phyloP scores from a whole-genome alignment of 2,113 vertebrate species.

The Oncorhynchus tshawytscha region DNA sequence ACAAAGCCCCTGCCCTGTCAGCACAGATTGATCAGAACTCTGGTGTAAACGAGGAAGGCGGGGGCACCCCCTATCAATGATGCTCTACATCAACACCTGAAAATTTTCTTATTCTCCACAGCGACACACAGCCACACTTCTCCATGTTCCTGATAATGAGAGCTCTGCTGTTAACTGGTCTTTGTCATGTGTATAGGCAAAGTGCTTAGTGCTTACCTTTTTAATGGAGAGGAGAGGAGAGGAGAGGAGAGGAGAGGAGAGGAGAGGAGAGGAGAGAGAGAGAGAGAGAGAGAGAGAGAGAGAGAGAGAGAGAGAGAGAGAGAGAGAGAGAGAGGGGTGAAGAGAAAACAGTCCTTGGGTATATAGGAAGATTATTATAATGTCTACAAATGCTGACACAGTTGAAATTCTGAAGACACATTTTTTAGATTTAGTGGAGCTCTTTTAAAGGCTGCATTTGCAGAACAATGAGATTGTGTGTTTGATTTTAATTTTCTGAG shows the following conservation, averaged over 20 bases:
- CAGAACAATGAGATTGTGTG: conserved; percentile 72
- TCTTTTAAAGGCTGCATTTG: conserved; percentile 60
- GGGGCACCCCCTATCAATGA: conserved; percentile 83
- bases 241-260: too few species aligned
- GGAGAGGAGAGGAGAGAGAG: too few species aligned
- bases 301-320: conserved; percentile 18
- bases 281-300: too few species aligned
- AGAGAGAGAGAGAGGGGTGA: conserved; percentile 28
- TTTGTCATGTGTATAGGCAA: conserved; percentile 73
- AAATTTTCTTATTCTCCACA: conserved; percentile 77
- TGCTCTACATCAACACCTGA: conserved; percentile 74
- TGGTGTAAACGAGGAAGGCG: conserved; percentile 80
- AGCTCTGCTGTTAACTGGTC: conserved; percentile 65
- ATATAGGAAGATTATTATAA: conserved; percentile 70
- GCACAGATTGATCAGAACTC: conserved; percentile 92
- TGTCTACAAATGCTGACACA: conserved; percentile 78
- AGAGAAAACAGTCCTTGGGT: conserved; percentile 36
- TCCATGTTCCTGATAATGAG: conserved; percentile 77
- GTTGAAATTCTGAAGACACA: conserved; percentile 65
- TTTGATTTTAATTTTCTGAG: conserved; percentile 75
- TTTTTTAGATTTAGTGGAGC: conserved; percentile 67
- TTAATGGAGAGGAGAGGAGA: conserved; percentile 28
- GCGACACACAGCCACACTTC: conserved; percentile 54
- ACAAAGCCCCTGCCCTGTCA: conserved; percentile 92
- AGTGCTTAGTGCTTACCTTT: conserved; percentile 67